A percentile compares a stretch with the other conserved stretches of the same genome.
phyloP scores from a whole-genome alignment of 2,797 vertebrate genomes.

The Leptodactylus fallax region DNA sequence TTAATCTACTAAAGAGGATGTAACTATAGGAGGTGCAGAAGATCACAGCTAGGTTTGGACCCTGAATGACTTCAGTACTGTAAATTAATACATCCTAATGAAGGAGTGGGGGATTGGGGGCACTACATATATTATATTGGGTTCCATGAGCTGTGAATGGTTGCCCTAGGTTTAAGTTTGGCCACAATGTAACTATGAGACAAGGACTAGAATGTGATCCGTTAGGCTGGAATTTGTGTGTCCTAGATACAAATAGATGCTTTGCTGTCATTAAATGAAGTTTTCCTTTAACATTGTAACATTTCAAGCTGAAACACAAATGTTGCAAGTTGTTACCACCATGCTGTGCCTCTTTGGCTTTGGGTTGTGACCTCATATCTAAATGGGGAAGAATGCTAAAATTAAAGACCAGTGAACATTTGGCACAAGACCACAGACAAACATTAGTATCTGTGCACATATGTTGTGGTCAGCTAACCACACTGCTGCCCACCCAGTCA shows the following conservation, averaged over 20 bases:
- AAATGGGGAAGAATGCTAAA: constrained; percentile 46
- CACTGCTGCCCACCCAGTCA: constrained; percentile 22
- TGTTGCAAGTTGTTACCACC: neutral
- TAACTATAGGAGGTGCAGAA: too few relatives aligned
- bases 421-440: constrained; percentile 41
- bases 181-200: neutral
- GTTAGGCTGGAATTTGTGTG: neutral
- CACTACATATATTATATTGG: too few relatives aligned
- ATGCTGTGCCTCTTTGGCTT: constrained; percentile 25
- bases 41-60: too few relatives aligned
- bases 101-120: too few relatives aligned
- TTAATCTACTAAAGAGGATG: too few relatives aligned
- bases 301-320: constrained; percentile 10
- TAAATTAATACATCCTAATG: too few relatives aligned
- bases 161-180: neutral
- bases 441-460: constrained; percentile 34
- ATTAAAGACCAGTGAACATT: constrained; percentile 44
- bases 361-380: constrained; percentile 40
- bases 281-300: neutral
- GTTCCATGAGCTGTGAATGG: too few relatives aligned
- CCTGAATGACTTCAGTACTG: too few relatives aligned
- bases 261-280: neutral
- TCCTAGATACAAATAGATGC: neutral
- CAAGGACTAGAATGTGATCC: neutral
- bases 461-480: constrained; percentile 41